A percentile compares a stretch with the other conserved stretches of the same genome.
Conservation (phyloP, 2,797 vertebrate genomes). For the Hyperoplus immaculatus region DNA sequence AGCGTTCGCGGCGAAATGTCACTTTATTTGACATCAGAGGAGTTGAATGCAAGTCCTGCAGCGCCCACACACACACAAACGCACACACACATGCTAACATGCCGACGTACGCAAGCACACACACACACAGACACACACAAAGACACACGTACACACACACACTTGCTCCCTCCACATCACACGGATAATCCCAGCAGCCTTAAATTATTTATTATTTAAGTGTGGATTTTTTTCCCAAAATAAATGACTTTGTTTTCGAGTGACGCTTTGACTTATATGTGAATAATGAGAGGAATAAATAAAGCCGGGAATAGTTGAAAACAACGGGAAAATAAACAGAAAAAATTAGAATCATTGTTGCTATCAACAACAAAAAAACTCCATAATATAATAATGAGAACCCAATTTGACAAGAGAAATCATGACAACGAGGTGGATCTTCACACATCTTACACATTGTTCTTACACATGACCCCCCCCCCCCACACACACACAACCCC, state of each 20-base stretch:
- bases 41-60: slow-evolving; percentile 64
- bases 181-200: slow-evolving; percentile 72
- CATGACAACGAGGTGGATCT: background rate
- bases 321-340: slow-evolving; percentile 26
- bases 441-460: background rate
- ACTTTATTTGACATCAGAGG: slow-evolving; percentile 77
- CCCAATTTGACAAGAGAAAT: slow-evolving; percentile 11
- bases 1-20: slow-evolving; percentile 39
- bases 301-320: slow-evolving; percentile 24
- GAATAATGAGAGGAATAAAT: slow-evolving; percentile 58
- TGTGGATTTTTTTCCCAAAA: slow-evolving; percentile 77
- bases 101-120: slow-evolving; percentile 4
- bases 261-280: slow-evolving; percentile 37
- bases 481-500: too few species aligned
- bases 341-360: background rate
- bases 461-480: too few species aligned
- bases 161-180: slow-evolving; percentile 44
- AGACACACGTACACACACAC: slow-evolving; percentile 9
- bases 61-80: slow-evolving; percentile 20
- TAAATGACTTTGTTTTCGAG: slow-evolving; percentile 71
- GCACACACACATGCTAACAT: slow-evolving; percentile 2
- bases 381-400: slow-evolving; percentile 1
- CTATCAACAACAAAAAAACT: too few species aligned
- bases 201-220: slow-evolving; percentile 85
- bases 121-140: slow-evolving; percentile 10